Evolutionary conservation across 2,797 vertebrate species (phyloP).

Genomic region (Halcyon leucocephala): DNA sequence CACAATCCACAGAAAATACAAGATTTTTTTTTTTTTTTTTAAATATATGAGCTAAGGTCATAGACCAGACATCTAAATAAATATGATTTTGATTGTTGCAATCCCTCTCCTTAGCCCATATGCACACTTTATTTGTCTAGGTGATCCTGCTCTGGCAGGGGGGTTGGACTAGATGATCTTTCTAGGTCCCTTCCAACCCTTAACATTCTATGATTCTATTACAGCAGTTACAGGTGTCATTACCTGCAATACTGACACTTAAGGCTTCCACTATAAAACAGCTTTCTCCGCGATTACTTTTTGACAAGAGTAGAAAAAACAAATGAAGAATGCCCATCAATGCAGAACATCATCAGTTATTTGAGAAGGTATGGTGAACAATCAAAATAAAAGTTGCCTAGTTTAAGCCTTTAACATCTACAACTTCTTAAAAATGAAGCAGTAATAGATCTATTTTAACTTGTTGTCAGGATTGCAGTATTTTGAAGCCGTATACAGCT

Average conservation of each 20-base stretch:
- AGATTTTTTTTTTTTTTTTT: background rate
- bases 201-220: background rate
- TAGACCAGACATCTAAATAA: background rate
- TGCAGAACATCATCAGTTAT: background rate
- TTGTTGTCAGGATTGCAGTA: background rate
- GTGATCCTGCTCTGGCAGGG: no score
- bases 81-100: background rate
- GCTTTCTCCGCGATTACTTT: background rate
- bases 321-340: background rate
- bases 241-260: background rate
- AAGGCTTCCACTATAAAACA: background rate
- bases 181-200: no score
- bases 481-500: background rate
- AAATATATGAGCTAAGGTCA: background rate
- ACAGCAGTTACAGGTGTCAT: background rate
- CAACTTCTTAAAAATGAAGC: background rate
- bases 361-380: rapidly evolving
- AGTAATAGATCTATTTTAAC: background rate
- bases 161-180: no score
- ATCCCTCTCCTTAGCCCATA: background rate
- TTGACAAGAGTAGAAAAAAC: background rate
- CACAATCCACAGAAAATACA: background rate
- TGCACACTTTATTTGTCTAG: background rate
- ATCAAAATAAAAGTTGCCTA: background rate
- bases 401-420: background rate